Evolutionary conservation across 2,797 vertebrate genomes (phyloP).

Genomic region (Melopsittacus undulatus): DNA sequence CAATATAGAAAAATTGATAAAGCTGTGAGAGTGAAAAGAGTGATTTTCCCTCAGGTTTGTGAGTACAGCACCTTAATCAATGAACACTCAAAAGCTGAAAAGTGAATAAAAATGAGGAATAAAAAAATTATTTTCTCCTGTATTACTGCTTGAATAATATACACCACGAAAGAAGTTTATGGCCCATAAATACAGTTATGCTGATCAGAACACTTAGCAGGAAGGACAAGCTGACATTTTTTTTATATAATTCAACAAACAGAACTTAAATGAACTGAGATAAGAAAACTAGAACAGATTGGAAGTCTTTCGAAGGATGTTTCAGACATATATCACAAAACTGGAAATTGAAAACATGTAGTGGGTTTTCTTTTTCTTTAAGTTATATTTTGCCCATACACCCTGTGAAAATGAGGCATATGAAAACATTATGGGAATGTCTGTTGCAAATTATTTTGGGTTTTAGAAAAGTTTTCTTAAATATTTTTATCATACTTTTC

Average conservation of each 20-base stretch:
- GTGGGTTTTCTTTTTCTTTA: neutral
- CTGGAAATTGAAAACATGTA: neutral
- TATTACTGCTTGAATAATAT: slow-evolving; percentile 31
- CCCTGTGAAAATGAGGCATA: slow-evolving; percentile 14
- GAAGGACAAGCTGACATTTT: slow-evolving; percentile 42
- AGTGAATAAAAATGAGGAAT: slow-evolving; percentile 31
- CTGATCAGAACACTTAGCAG: neutral
- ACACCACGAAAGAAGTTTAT: slow-evolving; percentile 25
- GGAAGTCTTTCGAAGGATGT: neutral
- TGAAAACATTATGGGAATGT: slow-evolving; percentile 15
- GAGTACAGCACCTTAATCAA: slow-evolving; percentile 4
- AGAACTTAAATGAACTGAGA: neutral
- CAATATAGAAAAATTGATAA: neutral
- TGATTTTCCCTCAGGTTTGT: neutral
- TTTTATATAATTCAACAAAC: slow-evolving; percentile 45
- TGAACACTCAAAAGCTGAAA: slow-evolving; percentile 8
- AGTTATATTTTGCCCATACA: neutral
- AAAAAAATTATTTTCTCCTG: slow-evolving; percentile 40
- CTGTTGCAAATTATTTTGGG: slow-evolving; percentile 18
- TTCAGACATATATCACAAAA: neutral
- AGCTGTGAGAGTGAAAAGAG: slow-evolving; percentile 11
- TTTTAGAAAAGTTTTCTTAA: slow-evolving; percentile 18
- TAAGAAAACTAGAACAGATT: neutral
- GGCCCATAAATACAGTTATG: slow-evolving; percentile 18
- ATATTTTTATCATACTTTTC: slow-evolving; percentile 18